Evolutionary conservation across 2,797 vertebrate species (phyloP).

Genomic region (Ctenopoma kingsleyae): DNA sequence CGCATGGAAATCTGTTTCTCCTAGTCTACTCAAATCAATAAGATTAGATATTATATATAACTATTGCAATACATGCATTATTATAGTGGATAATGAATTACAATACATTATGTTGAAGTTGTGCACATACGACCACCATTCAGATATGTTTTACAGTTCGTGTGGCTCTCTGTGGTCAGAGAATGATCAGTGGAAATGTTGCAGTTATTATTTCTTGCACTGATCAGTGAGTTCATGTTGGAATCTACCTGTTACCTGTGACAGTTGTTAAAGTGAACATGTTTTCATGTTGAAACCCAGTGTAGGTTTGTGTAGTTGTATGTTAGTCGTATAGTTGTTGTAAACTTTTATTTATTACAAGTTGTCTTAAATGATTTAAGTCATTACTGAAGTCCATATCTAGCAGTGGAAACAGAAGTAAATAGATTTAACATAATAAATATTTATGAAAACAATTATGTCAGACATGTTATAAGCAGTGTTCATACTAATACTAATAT

Average conservation of each 20-base stretch:
- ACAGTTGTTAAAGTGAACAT: constrained; percentile 3
- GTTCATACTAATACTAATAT: too few relatives aligned
- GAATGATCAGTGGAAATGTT: too few relatives aligned
- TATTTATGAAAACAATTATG: background rate
- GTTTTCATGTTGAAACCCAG: constrained; percentile 1
- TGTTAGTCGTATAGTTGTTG: too few relatives aligned
- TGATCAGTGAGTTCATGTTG: background rate
- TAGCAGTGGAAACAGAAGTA: background rate
- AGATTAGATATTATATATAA: background rate
- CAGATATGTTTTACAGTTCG: too few relatives aligned
- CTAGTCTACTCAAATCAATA: background rate
- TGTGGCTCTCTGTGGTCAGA: too few relatives aligned
- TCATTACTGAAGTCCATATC: too few relatives aligned
- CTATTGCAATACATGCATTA: too few relatives aligned
- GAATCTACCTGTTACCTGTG: constrained; percentile 20
- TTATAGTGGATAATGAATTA: background rate
- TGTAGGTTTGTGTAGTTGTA: background rate
- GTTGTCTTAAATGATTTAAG: too few relatives aligned
- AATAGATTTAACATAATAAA: too few relatives aligned
- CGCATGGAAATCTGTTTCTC: background rate
- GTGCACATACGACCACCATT: too few relatives aligned
- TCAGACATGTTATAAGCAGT: background rate
- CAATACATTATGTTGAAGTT: too few relatives aligned
- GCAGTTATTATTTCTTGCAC: background rate
- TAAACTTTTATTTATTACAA: too few relatives aligned